A percentile compares a stretch with the other conserved stretches of the same genome.
Conservation (phyloP, 2,113 vertebrate genomes). For the Urocitellus parryii region DNA sequence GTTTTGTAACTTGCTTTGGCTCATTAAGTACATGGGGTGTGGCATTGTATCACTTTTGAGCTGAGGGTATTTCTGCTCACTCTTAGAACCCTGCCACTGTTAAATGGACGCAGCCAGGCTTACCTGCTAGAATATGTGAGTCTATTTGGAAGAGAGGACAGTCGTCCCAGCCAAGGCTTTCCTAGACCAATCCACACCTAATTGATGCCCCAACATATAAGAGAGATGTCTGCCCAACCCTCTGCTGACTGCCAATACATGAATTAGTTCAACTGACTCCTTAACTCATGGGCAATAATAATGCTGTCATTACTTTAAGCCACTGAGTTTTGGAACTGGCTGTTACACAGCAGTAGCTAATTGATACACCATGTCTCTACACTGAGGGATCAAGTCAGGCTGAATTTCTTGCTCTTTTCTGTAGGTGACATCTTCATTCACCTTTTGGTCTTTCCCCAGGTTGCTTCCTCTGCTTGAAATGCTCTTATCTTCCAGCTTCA, state of each 20-base stretch:
- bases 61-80: background rate
- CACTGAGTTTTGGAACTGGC: background rate
- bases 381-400: background rate
- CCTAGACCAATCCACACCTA: background rate
- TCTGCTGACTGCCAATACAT: background rate
- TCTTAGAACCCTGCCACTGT: background rate
- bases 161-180: background rate
- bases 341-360: slow-evolving; percentile 37
- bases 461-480: background rate
- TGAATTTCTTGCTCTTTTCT: slow-evolving; percentile 44
- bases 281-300: background rate
- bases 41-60: background rate
- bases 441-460: slow-evolving; percentile 13
- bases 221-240: background rate
- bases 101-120: slow-evolving; percentile 2
- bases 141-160: slow-evolving; percentile 53
- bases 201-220: background rate
- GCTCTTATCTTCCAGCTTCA: background rate
- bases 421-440: background rate
- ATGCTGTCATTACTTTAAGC: background rate
- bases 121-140: slow-evolving; percentile 31
- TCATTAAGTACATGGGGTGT: background rate
- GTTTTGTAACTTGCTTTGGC: slow-evolving; percentile 25
- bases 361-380: background rate
- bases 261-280: background rate